Evolutionary conservation across 1,140 invertebrate species (phyloP).

Genomic region (Meloidogyne chitwoodi): DNA sequence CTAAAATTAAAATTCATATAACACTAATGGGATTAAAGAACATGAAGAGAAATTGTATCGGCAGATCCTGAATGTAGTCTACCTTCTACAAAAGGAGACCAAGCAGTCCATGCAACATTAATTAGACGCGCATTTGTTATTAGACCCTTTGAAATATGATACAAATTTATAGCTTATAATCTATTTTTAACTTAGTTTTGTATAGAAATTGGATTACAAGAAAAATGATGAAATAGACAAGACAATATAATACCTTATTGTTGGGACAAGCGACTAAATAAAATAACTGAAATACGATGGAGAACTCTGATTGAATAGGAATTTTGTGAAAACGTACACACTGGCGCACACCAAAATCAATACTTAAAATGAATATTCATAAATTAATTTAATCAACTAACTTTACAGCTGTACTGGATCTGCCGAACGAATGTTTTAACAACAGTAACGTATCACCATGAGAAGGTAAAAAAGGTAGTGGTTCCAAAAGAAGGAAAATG

Average conservation of each 20-base stretch:
- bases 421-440: slow-evolving; percentile 17
- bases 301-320: slow-evolving; percentile 32
- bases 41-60: slow-evolving; percentile 40
- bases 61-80: slow-evolving; percentile 23
- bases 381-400: background rate
- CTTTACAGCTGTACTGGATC: background rate
- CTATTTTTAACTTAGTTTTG: too few relatives aligned
- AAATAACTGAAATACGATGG: slow-evolving; percentile 34
- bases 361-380: background rate
- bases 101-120: slow-evolving; percentile 38
- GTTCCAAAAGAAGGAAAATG: slow-evolving; percentile 17
- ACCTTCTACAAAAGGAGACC: slow-evolving; percentile 28
- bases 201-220: too few relatives aligned
- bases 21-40: background rate
- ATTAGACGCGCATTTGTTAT: slow-evolving; percentile 26
- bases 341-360: background rate
- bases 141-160: slow-evolving; percentile 17
- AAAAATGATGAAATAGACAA: slow-evolving; percentile 3
- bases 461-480: background rate
- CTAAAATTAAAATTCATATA: background rate
- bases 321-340: slow-evolving; percentile 18
- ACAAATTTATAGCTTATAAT: background rate
- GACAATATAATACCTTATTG: slow-evolving; percentile 3
- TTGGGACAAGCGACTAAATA: slow-evolving; percentile 31
- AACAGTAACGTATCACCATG: background rate